phyloP scores from a whole-genome alignment of 2,113 vertebrate genomes.

The Cathartes aura region DNA sequence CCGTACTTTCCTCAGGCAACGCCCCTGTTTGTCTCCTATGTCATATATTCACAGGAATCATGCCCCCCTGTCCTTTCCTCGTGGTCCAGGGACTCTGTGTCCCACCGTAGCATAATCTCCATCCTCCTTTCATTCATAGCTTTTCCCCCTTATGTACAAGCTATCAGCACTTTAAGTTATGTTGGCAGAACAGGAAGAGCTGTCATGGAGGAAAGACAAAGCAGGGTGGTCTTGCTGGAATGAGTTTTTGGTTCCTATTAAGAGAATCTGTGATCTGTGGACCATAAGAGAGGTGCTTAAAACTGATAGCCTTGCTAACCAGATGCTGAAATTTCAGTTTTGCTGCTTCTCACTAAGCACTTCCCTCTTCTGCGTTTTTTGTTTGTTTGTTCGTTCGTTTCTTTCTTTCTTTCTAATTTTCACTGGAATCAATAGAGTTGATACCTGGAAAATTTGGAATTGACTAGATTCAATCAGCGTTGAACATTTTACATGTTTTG shows the following conservation, averaged over 20 bases:
- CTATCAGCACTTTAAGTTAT: not conserved
- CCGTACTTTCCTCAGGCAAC: not conserved
- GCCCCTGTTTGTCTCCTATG: not conserved
- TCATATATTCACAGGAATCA: not conserved
- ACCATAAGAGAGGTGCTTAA: not conserved
- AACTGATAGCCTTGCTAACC: not conserved
- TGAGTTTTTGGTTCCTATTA: not conserved
- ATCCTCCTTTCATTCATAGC: not conserved
- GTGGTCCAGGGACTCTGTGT: not conserved
- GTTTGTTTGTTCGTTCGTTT: not conserved
- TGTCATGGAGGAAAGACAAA: not conserved
- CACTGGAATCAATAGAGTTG: not conserved
- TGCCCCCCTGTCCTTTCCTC: not conserved
- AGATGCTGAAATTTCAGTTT: not conserved
- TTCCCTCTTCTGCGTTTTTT: not conserved
- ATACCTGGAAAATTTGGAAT: not conserved
- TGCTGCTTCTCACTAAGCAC: not conserved
- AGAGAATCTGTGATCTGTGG: not conserved
- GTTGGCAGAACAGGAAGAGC: not conserved
- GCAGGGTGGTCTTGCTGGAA: not conserved
- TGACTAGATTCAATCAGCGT: not conserved
- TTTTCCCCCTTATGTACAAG: not conserved
- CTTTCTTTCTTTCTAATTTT: not conserved
- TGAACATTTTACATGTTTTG: not conserved
- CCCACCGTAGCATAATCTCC: not conserved